A percentile compares a stretch with the other conserved stretches of the same genome.
These are phyloP conservation scores for Azorinus chamasolen DNA, from an alignment of 2,888 invertebrate species.

Conservation along the genomic window DNA sequence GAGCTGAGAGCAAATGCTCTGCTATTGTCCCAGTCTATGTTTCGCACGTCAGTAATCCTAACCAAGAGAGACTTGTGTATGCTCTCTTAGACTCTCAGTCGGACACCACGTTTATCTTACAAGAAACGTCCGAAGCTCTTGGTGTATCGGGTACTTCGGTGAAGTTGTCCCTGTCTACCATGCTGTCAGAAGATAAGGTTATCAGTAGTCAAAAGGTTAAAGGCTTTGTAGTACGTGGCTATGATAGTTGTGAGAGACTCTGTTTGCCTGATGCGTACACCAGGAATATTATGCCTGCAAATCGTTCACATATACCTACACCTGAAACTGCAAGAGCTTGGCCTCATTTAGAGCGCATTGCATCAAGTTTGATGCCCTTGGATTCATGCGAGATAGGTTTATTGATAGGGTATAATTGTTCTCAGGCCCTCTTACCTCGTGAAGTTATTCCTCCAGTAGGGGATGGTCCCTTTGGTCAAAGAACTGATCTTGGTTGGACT, in stretches of 20 bases:
- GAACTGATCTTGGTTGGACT: slow-evolving; percentile 58
- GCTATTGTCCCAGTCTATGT: slow-evolving; percentile 66
- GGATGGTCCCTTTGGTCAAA: slow-evolving; percentile 48
- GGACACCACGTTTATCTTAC: slow-evolving; percentile 62
- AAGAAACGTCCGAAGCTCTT: slow-evolving; percentile 36
- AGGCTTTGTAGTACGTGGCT: slow-evolving; percentile 45
- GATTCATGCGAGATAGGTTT: slow-evolving; percentile 57
- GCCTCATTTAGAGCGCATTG: slow-evolving; percentile 54
- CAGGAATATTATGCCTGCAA: slow-evolving; percentile 56
- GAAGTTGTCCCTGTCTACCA: slow-evolving; percentile 54
- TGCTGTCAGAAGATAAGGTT: slow-evolving; percentile 31
- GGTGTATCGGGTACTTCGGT: slow-evolving; percentile 23
- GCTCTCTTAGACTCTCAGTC: slow-evolving; percentile 68
- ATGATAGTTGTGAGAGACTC: slow-evolving; percentile 26
- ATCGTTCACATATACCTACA: slow-evolving; percentile 64
- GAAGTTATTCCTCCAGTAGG: slow-evolving; percentile 34
- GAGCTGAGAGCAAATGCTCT: slow-evolving; percentile 24
- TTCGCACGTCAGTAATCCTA: slow-evolving; percentile 46
- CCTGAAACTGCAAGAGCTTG: slow-evolving; percentile 51
- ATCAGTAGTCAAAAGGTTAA: slow-evolving; percentile 27
- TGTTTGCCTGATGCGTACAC: slow-evolving; percentile 55
- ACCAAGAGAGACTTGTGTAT: slow-evolving; percentile 61
- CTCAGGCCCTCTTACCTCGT: slow-evolving; percentile 57
- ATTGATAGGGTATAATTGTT: slow-evolving; percentile 64
- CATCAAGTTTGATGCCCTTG: slow-evolving; percentile 37